Conservation (phyloP, 1,140 invertebrate genomes). For the Habropoda laboriosa region DNA sequence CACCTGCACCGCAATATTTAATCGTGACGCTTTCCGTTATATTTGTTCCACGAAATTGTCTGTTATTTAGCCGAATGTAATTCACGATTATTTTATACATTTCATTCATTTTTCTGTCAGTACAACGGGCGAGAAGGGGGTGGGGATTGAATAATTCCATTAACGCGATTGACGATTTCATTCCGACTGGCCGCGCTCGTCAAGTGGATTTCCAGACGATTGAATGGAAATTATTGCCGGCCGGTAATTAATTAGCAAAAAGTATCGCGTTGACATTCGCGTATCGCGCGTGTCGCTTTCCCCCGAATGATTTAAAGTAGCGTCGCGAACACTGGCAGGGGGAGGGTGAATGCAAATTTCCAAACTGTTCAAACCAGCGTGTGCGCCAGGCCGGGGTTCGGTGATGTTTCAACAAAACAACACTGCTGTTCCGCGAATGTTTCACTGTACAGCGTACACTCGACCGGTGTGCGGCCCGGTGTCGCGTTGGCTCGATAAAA, state of each 20-base stretch:
- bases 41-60: too few species aligned
- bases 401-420: not conserved
- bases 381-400: not conserved
- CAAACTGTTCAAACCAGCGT: too few species aligned
- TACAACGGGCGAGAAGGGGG: too few species aligned
- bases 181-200: not conserved
- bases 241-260: constrained; percentile 19
- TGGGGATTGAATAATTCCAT: constrained; percentile 16
- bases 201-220: constrained; percentile 25
- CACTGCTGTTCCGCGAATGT: too few species aligned
- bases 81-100: not conserved
- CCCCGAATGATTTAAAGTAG: constrained; percentile 12
- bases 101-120: not conserved
- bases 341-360: not conserved
- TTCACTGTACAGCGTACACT: too few species aligned
- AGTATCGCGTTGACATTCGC: not conserved
- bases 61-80: not conserved
- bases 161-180: constrained; percentile 15
- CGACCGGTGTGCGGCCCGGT: too few species aligned
- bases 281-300: not conserved
- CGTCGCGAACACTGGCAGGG: too few species aligned
- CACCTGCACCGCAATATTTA: too few species aligned
- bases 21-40: too few species aligned
- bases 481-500: not conserved
- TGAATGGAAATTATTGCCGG: constrained; percentile 10